Conservation (phyloP, 1,140 invertebrate genomes). For the Ganaspis sp. region DNA sequence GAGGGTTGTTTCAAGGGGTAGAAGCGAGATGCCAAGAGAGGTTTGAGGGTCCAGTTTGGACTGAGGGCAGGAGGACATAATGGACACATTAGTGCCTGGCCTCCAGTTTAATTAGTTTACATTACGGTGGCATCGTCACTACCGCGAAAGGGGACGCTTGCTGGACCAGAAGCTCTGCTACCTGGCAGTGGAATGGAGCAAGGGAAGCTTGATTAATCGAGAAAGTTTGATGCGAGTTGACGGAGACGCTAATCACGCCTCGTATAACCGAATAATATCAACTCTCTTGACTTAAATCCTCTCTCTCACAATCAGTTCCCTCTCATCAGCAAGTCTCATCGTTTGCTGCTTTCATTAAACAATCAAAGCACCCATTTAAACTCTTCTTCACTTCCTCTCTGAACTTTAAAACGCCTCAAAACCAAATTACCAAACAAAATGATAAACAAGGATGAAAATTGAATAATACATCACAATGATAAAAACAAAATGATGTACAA, state of each 20-base stretch:
- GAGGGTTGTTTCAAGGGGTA: constrained; percentile 36
- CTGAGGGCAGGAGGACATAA: constrained; percentile 66
- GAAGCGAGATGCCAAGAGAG: constrained; percentile 35
- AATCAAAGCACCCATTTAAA: not conserved
- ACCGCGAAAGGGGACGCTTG: constrained; percentile 61
- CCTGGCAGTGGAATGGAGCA: constrained; percentile 35
- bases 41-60: constrained; percentile 57
- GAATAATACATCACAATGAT: no score
- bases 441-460: no score
- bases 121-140: constrained; percentile 71
- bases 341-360: not conserved
- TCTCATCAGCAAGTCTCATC: not conserved
- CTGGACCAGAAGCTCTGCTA: constrained; percentile 27
- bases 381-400: not conserved
- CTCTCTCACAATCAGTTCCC: not conserved
- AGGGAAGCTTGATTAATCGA: constrained; percentile 69
- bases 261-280: constrained; percentile 68
- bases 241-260: constrained; percentile 72
- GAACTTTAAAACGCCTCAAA: no score
- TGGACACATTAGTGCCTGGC: constrained; percentile 72
- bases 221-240: constrained; percentile 72
- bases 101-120: constrained; percentile 75
- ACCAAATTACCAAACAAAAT: no score
- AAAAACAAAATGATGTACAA: no score
- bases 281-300: constrained; percentile 31